These are phyloP conservation scores for Caradrina clavipalpis DNA, from an alignment of 2,888 invertebrate species.

Conservation along the genomic window DNA sequence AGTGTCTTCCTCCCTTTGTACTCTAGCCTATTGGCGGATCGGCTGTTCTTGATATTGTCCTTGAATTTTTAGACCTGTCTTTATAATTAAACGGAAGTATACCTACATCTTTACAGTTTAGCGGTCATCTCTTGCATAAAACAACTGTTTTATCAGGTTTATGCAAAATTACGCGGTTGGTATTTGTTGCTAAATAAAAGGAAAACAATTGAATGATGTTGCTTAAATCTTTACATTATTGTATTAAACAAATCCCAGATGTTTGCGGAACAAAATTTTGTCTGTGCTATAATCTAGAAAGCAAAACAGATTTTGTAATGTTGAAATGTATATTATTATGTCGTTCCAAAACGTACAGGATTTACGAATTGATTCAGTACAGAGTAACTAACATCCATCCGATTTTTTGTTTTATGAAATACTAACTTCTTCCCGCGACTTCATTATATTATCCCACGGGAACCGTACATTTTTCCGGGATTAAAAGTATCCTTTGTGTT, in stretches of 20 bases:
- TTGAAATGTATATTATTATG: slow-evolving; percentile 10
- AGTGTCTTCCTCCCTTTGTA: slow-evolving; percentile 23
- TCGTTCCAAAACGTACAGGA: background rate
- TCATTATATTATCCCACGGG: too few species aligned
- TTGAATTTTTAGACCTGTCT: slow-evolving; percentile 27
- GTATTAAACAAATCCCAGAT: slow-evolving; percentile 7
- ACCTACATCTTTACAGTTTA: slow-evolving; percentile 33
- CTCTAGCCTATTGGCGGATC: slow-evolving; percentile 18
- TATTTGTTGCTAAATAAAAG: slow-evolving; percentile 12
- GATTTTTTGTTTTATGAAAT: slow-evolving; percentile 19
- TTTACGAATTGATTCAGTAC: background rate
- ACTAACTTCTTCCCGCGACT: too few species aligned
- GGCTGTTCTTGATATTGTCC: slow-evolving; percentile 34
- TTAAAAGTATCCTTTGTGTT: too few species aligned
- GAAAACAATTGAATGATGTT: slow-evolving; percentile 15
- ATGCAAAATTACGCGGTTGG: too few species aligned
- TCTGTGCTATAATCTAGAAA: slow-evolving; percentile 9
- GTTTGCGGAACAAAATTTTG: slow-evolving; percentile 9
- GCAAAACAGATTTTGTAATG: slow-evolving; percentile 1
- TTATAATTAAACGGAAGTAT: slow-evolving; percentile 33
- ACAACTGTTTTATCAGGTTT: slow-evolving; percentile 19
- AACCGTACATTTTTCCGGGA: too few species aligned
- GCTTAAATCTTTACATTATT: background rate
- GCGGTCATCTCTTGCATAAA: slow-evolving; percentile 21
- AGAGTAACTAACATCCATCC: background rate